Evolutionary conservation across 2,113 vertebrate genomes (phyloP).

Genomic region (Xiphorhynchus elegans): DNA sequence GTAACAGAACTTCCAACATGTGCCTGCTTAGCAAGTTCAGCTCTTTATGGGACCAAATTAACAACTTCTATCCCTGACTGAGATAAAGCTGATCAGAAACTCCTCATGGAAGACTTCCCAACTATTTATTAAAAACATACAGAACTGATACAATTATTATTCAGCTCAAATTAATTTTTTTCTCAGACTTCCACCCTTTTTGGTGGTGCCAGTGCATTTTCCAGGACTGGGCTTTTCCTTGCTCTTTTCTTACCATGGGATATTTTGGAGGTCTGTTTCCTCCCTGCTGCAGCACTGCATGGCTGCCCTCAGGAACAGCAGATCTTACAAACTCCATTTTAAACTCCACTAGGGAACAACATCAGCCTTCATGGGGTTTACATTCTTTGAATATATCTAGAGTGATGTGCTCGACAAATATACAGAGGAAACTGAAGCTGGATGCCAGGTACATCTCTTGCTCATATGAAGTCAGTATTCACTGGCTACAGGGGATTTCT

Average conservation of each 20-base stretch:
- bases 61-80: neutral
- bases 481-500: neutral
- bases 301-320: neutral
- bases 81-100: neutral
- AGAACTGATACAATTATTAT: neutral
- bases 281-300: neutral
- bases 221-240: neutral
- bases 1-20: neutral
- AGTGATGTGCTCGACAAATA: neutral
- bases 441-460: neutral
- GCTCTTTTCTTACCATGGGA: neutral
- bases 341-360: neutral
- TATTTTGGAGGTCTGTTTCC: neutral
- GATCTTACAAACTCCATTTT: neutral
- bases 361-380: neutral
- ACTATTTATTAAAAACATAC: neutral
- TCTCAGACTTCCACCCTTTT: neutral
- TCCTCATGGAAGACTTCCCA: neutral
- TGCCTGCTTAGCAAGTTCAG: neutral
- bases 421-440: neutral
- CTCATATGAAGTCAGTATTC: neutral
- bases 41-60: neutral
- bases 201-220: neutral
- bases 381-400: neutral
- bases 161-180: neutral